Evolutionary conservation across 2,888 invertebrate genomes (phyloP).

Genomic region (Netelia inedita): DNA sequence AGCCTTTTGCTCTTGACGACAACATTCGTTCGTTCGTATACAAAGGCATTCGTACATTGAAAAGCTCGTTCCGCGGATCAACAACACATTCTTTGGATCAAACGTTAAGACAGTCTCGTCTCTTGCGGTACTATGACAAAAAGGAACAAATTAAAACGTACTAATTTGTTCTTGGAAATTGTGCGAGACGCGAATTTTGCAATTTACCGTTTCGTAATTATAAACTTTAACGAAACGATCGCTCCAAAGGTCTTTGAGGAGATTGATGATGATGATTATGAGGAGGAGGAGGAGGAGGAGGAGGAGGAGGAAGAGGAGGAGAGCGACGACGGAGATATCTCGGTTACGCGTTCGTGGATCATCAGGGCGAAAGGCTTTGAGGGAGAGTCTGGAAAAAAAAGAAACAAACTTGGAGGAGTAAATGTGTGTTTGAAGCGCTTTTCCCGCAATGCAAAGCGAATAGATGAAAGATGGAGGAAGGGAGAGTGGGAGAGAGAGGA

Average conservation of each 20-base stretch:
- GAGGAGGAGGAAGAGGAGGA: background rate
- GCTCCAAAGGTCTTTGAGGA: background rate
- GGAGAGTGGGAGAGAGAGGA: background rate
- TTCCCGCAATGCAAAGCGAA: slow-evolving; percentile 1
- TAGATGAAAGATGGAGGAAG: background rate
- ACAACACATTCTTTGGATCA: slow-evolving; percentile 56
- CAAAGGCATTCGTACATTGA: slow-evolving; percentile 44
- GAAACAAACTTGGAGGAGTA: background rate
- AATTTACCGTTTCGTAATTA: background rate
- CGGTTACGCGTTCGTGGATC: background rate
- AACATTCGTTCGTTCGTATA: slow-evolving; percentile 19
- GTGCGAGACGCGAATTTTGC: slow-evolving; percentile 13
- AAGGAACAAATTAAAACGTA: slow-evolving; percentile 21
- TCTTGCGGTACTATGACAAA: slow-evolving; percentile 37
- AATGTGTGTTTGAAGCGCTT: slow-evolving; percentile 2
- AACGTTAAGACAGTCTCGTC: slow-evolving; percentile 53
- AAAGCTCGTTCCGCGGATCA: slow-evolving; percentile 11
- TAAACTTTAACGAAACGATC: background rate
- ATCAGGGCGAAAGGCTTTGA: background rate
- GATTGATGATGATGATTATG: background rate
- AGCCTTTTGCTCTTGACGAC: background rate
- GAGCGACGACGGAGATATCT: background rate
- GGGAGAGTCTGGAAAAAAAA: background rate
- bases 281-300: background rate
- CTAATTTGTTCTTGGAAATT: slow-evolving; percentile 5